phyloP scores from a whole-genome alignment of 2,797 vertebrate genomes.

The Phyllotis vaccarum region DNA sequence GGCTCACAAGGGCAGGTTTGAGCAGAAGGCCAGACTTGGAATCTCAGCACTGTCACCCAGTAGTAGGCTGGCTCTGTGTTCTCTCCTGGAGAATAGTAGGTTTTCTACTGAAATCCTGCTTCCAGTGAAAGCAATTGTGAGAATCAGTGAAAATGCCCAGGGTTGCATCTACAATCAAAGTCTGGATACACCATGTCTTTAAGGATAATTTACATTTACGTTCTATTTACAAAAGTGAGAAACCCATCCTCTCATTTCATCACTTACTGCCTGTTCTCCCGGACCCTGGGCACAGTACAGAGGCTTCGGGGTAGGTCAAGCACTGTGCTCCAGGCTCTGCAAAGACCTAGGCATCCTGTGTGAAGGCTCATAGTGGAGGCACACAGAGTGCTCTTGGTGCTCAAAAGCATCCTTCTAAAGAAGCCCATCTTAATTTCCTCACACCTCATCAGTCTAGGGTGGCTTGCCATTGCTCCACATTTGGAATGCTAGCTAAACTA shows the following conservation, averaged over 20 bases:
- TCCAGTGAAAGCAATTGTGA: not conserved
- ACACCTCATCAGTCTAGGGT: not conserved
- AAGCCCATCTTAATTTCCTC: too few relatives aligned
- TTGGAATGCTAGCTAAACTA: too few relatives aligned
- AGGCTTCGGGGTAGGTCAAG: not conserved
- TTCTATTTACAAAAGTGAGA: not conserved
- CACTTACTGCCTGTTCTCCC: not conserved
- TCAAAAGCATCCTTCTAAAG: not conserved
- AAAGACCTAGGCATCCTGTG: rapidly evolving
- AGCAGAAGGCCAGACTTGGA: too few relatives aligned
- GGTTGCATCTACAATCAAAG: not conserved
- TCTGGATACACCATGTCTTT: not conserved
- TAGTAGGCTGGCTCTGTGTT: too few relatives aligned
- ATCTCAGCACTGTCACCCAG: too few relatives aligned
- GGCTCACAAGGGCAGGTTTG: too few relatives aligned
- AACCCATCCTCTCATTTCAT: not conserved
- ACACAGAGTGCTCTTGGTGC: rapidly evolving
- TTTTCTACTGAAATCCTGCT: not conserved
- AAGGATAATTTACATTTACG: not conserved
- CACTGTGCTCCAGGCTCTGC: not conserved
- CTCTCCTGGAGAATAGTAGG: too few relatives aligned
- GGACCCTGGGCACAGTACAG: rapidly evolving
- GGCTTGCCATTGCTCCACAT: too few relatives aligned
- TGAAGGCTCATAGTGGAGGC: rapidly evolving
- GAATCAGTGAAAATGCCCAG: not conserved